Base-by-base conservation (phyloP, 2,888 invertebrate species). In the Cantharis flavilabris region DNA sequence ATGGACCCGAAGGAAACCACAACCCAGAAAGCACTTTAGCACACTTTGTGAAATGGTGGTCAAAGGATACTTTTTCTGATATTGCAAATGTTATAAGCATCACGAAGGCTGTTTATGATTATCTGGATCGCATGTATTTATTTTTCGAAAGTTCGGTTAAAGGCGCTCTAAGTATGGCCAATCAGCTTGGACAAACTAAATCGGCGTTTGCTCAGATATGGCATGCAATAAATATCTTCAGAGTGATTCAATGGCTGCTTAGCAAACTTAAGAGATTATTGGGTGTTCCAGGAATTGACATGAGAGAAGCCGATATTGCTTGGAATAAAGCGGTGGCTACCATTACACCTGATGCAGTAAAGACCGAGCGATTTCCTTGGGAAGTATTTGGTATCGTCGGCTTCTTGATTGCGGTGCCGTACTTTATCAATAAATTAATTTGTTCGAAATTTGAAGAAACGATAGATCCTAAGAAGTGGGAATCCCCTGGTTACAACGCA, bases 151-250 rank as follows among this genome's bases (percentile, higher is more conserved):
- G 2, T 4, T 4, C 5, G 13, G 3, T 13, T 33, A 13, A 13
- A 33, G 0, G n/a, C 1, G 5, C 4, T n/a, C 0, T 13, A 13
- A 33, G 0, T 33, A 3, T n/a, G 13, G 0, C 13, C 1, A 1
- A 3, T 13, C 4, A 33, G 1, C 0, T n/a, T 33, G 33, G n/a
- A 33, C 1, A 13, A 4, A 5, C 13, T 2, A 33, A 13, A 13
- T 3, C 3, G 0, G 1, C 4, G 5, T 33, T 33, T 33, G 33
- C 10, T 5, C 33, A 33, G 5, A 5, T 33, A 33, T 33, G 3
- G 13, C 33, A 4, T 33, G 33, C 33, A n/a, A 1, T 33, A 5
- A 33, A n/a, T 33, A 5, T 33, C 3, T 33, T 33, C 5, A 33
- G 33, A 4, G n/a, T 33, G 33, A n/a, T 13, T 13, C 1, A 13